These are phyloP conservation scores for Ailuropoda melanoleuca DNA, from an alignment of 2,113 vertebrate species.

Conservation along the genomic window DNA sequence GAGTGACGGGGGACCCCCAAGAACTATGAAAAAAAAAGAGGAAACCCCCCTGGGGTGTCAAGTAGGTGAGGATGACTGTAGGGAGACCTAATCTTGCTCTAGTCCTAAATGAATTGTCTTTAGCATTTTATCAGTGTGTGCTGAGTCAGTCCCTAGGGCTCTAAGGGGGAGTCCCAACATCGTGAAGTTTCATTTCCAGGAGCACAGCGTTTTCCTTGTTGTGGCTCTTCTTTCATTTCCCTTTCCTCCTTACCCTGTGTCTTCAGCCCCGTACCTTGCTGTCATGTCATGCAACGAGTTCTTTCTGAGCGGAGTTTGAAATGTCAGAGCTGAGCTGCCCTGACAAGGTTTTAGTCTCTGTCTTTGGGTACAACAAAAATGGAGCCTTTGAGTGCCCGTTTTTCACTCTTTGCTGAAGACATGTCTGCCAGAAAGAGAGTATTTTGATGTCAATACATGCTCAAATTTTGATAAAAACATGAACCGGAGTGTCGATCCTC, in stretches of 20 bases:
- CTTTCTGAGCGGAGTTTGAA: slow-evolving; percentile 5
- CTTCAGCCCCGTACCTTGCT: background rate
- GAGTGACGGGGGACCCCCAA: background rate
- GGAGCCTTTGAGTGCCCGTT: background rate
- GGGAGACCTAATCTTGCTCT: background rate
- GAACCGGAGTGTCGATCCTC: background rate
- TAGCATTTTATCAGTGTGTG: background rate
- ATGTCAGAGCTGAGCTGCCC: background rate
- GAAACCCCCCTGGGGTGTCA: background rate
- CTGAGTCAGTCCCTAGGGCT: slow-evolving; percentile 65
- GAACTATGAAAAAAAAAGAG: background rate
- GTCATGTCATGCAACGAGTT: background rate
- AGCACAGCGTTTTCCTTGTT: slow-evolving; percentile 53
- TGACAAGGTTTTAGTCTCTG: background rate
- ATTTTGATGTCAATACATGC: background rate
- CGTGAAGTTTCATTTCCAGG: slow-evolving; percentile 71
- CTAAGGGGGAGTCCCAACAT: slow-evolving; percentile 59
- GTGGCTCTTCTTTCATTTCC: slow-evolving; percentile 63
- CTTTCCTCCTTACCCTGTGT: slow-evolving; percentile 32
- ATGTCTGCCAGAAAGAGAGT: background rate
- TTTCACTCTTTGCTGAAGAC: background rate
- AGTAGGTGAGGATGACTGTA: background rate
- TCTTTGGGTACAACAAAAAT: background rate
- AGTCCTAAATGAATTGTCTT: background rate
- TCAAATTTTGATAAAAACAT: background rate